Conservation (phyloP, 2,888 invertebrate species). For the Agapostemon virescens region DNA sequence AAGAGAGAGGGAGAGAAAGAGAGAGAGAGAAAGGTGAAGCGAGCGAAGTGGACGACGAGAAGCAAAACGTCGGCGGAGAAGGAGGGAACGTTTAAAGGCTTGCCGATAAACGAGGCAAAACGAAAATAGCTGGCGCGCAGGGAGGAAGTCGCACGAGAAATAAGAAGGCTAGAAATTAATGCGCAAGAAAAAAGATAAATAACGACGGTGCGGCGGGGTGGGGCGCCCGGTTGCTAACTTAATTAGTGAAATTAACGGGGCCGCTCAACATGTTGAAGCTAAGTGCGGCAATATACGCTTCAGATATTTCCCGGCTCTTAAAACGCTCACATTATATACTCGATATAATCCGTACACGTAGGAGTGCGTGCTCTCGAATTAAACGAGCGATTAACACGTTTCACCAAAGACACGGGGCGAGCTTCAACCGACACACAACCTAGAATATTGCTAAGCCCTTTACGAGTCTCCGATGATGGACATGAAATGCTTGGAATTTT, state of each 20-base stretch:
- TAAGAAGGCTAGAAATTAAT: slow-evolving; percentile 60
- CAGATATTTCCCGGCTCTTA: slow-evolving; percentile 69
- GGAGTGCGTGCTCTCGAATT: slow-evolving; percentile 61
- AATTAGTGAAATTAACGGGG: slow-evolving; percentile 79
- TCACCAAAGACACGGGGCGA: slow-evolving; percentile 57
- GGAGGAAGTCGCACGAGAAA: slow-evolving; percentile 56
- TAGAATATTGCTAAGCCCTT: background rate
- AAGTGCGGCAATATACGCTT: slow-evolving; percentile 69
- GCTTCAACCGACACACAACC: slow-evolving; percentile 23
- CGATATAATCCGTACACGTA: slow-evolving; percentile 58
- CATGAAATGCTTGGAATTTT: background rate
- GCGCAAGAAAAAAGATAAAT: slow-evolving; percentile 66
- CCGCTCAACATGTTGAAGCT: slow-evolving; percentile 74
- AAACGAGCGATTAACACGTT: slow-evolving; percentile 68
- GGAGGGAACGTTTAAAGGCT: slow-evolving; percentile 31
- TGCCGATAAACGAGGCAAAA: slow-evolving; percentile 45
- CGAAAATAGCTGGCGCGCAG: slow-evolving; percentile 50
- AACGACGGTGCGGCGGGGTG: slow-evolving; percentile 65
- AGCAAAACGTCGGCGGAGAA: background rate
- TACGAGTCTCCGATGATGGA: background rate
- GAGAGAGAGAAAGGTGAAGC: slow-evolving; percentile 1
- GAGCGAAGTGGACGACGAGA: background rate
- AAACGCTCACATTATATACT: slow-evolving; percentile 68
- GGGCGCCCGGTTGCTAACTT: slow-evolving; percentile 75
- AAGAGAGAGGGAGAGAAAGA: background rate